phyloP scores from a whole-genome alignment of 1,140 invertebrate genomes.

The Drosophila neocordata region DNA sequence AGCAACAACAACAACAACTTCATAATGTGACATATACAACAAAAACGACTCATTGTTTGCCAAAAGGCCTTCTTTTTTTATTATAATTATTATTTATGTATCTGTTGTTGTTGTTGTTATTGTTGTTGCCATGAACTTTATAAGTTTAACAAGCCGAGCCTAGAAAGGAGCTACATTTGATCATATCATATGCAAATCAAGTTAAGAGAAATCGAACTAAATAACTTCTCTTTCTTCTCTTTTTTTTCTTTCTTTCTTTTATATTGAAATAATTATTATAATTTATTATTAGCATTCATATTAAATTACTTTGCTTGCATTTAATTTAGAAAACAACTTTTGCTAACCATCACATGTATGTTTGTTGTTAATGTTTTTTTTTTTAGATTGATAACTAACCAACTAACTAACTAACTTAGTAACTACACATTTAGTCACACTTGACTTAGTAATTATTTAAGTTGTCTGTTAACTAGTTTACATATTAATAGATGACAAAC shows the following conservation, averaged over 20 bases:
- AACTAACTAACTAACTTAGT: no score
- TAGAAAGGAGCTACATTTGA: background rate
- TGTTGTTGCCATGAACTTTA: constrained; percentile 38
- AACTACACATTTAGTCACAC: background rate
- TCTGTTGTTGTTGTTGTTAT: background rate
- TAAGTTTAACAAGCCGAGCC: constrained; percentile 18
- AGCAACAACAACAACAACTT: constrained; percentile 29
- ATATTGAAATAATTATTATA: background rate
- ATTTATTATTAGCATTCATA: background rate
- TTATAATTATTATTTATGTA: background rate
- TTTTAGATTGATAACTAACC: no score
- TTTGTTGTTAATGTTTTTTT: background rate
- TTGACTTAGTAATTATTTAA: background rate
- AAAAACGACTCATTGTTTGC: background rate
- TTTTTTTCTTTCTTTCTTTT: no score
- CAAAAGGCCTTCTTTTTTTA: background rate
- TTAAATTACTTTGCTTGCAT: background rate
- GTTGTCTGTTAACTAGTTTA: background rate
- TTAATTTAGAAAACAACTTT: background rate
- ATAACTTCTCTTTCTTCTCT: background rate
- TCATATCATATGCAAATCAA: constrained; percentile 11
- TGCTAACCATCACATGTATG: background rate
- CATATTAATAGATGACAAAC: background rate
- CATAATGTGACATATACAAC: constrained; percentile 50
- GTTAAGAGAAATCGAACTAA: constrained; percentile 20